phyloP scores from a whole-genome alignment of 2,113 vertebrate genomes.

The Monopterus albus region DNA sequence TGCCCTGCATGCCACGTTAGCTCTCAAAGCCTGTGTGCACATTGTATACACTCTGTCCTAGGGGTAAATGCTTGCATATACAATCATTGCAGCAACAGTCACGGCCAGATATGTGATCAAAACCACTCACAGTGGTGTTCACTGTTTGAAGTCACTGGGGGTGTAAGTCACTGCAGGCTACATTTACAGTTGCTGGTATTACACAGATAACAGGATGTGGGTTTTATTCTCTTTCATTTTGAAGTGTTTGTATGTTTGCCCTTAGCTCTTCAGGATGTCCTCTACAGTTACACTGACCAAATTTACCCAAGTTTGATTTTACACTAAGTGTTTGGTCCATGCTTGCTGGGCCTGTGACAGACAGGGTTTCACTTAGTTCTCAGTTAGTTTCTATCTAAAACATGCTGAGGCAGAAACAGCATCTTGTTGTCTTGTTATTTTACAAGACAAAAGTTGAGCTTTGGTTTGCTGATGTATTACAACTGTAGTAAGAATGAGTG shows the following conservation, averaged over 20 bases:
- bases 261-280: slow-evolving; percentile 22
- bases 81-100: slow-evolving; percentile 49
- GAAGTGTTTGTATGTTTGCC: slow-evolving; percentile 36
- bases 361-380: no score
- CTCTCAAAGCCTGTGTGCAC: slow-evolving; percentile 59
- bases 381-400: neutral
- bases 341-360: slow-evolving; percentile 11
- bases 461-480: neutral
- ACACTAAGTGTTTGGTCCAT: slow-evolving; percentile 43
- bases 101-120: slow-evolving; percentile 44
- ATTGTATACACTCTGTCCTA: slow-evolving; percentile 50
- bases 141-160: slow-evolving; percentile 50
- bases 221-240: slow-evolving; percentile 24
- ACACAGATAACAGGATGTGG: slow-evolving; percentile 50
- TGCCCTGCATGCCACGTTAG: slow-evolving; percentile 62
- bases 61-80: slow-evolving; percentile 55
- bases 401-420: neutral
- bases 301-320: slow-evolving; percentile 34
- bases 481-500: no score
- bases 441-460: neutral
- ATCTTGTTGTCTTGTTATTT: no score
- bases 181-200: slow-evolving; percentile 55
- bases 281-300: neutral
- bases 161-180: slow-evolving; percentile 42
- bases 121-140: slow-evolving; percentile 34